A percentile compares a stretch with the other conserved stretches of the same genome.
These are phyloP conservation scores for Scolopax bukidnonensis DNA, from an alignment of 2,797 vertebrate genomes.

Conservation along the genomic window DNA sequence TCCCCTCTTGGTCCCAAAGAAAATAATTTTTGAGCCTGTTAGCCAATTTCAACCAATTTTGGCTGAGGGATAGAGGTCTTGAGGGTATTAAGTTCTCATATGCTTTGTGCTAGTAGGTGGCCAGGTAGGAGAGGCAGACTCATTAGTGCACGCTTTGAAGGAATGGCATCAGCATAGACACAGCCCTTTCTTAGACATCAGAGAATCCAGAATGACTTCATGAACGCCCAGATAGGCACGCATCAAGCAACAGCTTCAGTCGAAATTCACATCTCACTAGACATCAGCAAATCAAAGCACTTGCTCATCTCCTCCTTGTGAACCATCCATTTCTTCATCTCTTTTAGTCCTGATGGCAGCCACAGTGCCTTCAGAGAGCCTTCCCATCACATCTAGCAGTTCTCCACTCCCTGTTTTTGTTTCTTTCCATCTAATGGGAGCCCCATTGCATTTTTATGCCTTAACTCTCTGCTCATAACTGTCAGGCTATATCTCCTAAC, in stretches of 20 bases:
- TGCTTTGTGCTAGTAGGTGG: not conserved
- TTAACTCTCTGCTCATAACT: conserved; percentile 53
- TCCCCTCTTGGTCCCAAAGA: conserved; percentile 61
- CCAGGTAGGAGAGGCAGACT: conserved; percentile 24
- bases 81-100: conserved; percentile 19
- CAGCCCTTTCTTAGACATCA: not conserved
- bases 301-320: not conserved
- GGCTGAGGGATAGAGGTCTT: not conserved
- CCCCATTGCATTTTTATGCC: conserved; percentile 12
- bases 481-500: conserved; percentile 63
- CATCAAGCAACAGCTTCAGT: not conserved
- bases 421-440: not conserved
- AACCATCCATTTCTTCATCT: not conserved
- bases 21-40: conserved; percentile 43
- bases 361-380: not conserved
- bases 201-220: not conserved
- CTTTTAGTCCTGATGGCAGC: not conserved
- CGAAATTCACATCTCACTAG: not conserved
- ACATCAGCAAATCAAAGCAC: not conserved
- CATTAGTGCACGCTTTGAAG: not conserved
- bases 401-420: not conserved
- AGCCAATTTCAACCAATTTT: conserved; percentile 17
- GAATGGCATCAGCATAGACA: not conserved
- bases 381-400: not conserved
- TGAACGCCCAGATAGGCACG: accelerated